A percentile compares a stretch with the other conserved stretches of the same genome.
phyloP scores from a whole-genome alignment of 2,113 vertebrate species.

The Sciurus niger region DNA sequence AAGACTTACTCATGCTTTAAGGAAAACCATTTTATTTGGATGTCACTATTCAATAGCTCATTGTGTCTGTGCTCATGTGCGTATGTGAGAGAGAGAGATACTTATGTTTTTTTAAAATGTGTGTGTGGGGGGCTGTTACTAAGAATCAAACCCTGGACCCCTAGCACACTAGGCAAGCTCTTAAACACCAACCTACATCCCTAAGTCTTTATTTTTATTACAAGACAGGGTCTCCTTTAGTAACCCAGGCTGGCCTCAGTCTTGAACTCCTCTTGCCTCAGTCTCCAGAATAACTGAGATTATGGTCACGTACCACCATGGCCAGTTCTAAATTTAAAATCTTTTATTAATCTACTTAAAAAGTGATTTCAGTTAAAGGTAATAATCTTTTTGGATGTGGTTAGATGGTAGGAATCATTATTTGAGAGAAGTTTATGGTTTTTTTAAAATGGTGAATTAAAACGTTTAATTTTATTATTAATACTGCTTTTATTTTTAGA shows the following conservation, averaged over 20 bases:
- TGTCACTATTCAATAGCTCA: neutral
- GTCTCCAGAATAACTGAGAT: neutral
- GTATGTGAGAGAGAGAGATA: neutral
- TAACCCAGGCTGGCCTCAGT: neutral
- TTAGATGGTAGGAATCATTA: slow-evolving; percentile 9
- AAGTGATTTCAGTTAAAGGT: slow-evolving; percentile 55
- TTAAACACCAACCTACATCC: neutral
- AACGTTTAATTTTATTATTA: slow-evolving; percentile 19
- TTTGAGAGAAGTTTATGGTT: neutral
- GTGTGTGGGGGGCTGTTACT: no score
- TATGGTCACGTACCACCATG: neutral
- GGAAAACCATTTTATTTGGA: slow-evolving; percentile 56
- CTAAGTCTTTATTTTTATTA: neutral
- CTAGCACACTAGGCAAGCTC: neutral
- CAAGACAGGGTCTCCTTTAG: neutral
- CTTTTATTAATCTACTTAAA: slow-evolving; percentile 19
- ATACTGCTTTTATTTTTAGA: neutral
- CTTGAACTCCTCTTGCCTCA: neutral
- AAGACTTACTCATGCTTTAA: slow-evolving; percentile 39
- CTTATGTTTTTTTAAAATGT: slow-evolving; percentile 6
- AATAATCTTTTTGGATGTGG: neutral
- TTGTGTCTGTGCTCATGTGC: slow-evolving; percentile 4
- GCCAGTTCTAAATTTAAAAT: neutral
- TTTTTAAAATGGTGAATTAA: slow-evolving; percentile 39
- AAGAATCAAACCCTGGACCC: no score